Evolutionary conservation across 1,140 invertebrate species (phyloP), one percentile per base, ranked within the genome.

Genomic region (Telenomus remus): DNA sequence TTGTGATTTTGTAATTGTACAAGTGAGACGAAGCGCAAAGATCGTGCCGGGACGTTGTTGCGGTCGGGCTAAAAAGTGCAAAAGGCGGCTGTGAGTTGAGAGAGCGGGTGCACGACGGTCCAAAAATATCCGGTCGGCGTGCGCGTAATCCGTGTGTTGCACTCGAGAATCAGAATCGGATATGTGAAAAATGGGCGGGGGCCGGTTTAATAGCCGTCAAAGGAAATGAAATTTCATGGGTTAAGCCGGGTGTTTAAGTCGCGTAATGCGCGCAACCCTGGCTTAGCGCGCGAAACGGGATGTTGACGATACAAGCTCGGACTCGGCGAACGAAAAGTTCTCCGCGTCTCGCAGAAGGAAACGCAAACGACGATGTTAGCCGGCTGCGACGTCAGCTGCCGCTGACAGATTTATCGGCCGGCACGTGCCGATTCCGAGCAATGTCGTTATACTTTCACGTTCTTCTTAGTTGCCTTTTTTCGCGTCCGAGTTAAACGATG

Each of bases 321-420:
- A n/a, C n/a, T n/a, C n/a, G n/a, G n/a, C n/a, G 73, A 9, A 39
- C 9, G 37, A n/a, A 39, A 39, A 9, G 57, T 49, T 82, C 81
- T 10, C n/a, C n/a, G n/a, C 83, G 84, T 74, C 43, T 48, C 51
- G 61, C 65, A 63, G 63, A 68, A 74, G 71, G 68, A 79, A 70
- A 80, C 66, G 80, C 75, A 74, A 27, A 6, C 57, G 63, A 76
- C 71, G 72, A 71, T 48, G 71, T 72, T 81, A 81, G 82, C 82
- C 85, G 82, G 85, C 85, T 85, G 82, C 80, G 80, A 72, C 82
- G 83, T 86, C 87, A 87, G 86, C 87, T 88, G 87, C 85, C 83
- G 86, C 82, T 84, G 86, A 87, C 86, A 87, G 87, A 88, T 88
- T 88, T 88, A 88, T 88, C 86, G 87, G 84, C 81, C 83, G 87